Evolutionary conservation across 1,140 invertebrate genomes (phyloP).

Genomic region (Macrobrachium rosenbergii): DNA sequence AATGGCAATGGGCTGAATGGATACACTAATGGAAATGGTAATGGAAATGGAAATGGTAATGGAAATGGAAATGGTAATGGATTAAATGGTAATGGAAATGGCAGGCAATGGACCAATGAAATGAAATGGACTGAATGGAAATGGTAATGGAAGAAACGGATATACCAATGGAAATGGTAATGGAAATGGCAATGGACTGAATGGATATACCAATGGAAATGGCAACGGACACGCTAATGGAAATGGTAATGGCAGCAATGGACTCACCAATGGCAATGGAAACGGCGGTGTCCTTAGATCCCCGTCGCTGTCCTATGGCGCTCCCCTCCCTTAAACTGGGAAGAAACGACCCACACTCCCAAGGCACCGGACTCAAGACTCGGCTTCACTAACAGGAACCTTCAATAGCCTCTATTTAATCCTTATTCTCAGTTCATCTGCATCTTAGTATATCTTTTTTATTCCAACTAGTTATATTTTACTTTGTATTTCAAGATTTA

Average conservation of each 20-base stretch:
- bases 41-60: background rate
- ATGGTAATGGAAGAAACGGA: background rate
- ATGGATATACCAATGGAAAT: too few species aligned
- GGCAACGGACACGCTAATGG: too few species aligned
- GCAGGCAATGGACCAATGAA: background rate
- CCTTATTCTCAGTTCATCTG: background rate
- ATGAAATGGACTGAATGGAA: background rate
- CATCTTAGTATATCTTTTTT: too few species aligned
- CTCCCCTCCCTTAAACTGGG: background rate
- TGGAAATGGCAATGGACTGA: too few species aligned
- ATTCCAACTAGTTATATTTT: too few species aligned
- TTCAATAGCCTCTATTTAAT: too few species aligned
- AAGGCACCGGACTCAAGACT: too few species aligned
- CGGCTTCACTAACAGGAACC: too few species aligned
- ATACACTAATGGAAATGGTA: background rate
- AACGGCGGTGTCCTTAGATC: background rate
- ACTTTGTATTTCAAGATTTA: too few species aligned
- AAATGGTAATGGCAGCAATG: too few species aligned
- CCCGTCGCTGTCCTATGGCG: too few species aligned
- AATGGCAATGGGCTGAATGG: background rate
- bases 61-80: background rate
- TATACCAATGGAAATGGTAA: too few species aligned
- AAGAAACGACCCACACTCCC: background rate
- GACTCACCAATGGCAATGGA: background rate
- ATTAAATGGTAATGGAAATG: background rate